Conservation (phyloP, 2,797 vertebrate genomes). For the Otolemur crassicaudatus region DNA sequence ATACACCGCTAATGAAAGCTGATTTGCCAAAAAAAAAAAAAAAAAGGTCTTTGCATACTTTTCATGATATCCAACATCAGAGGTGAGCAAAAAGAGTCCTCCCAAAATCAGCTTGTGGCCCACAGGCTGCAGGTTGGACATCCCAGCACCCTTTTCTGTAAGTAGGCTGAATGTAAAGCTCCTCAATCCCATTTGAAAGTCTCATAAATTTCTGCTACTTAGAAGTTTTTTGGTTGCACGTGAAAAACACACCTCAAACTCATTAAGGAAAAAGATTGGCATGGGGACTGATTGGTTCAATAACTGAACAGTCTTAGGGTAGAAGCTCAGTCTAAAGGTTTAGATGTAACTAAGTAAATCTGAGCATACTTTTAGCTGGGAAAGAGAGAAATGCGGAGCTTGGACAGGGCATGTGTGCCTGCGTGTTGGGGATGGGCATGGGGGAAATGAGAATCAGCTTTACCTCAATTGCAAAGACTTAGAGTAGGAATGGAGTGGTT, state of each 20-base stretch:
- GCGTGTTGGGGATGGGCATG: too few relatives aligned
- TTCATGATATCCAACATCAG: too few relatives aligned
- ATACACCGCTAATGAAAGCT: too few relatives aligned
- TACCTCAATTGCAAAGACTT: not conserved
- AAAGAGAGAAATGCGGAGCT: constrained; percentile 1
- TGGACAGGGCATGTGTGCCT: not conserved
- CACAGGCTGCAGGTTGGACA: too few relatives aligned
- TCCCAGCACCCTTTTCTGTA: not conserved
- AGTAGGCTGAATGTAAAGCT: not conserved
- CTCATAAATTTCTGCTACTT: constrained; percentile 6
- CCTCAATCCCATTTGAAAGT: constrained; percentile 1
- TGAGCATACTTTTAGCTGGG: not conserved
- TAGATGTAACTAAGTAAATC: not conserved
- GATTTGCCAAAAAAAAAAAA: too few relatives aligned
- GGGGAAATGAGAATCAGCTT: not conserved
- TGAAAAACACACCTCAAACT: constrained; percentile 25
- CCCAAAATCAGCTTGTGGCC: too few relatives aligned
- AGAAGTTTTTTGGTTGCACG: not conserved
- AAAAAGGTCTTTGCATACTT: too few relatives aligned
- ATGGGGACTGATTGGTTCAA: not conserved
- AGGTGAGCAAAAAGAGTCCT: too few relatives aligned
- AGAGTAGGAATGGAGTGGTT: not conserved
- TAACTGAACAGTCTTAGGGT: not conserved
- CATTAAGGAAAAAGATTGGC: not conserved
- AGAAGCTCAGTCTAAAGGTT: not conserved